A percentile compares a stretch with the other conserved stretches of the same genome.
These are phyloP conservation scores for Campylomormyrus numenius DNA, from an alignment of 2,113 vertebrate species.

Conservation along the genomic window DNA sequence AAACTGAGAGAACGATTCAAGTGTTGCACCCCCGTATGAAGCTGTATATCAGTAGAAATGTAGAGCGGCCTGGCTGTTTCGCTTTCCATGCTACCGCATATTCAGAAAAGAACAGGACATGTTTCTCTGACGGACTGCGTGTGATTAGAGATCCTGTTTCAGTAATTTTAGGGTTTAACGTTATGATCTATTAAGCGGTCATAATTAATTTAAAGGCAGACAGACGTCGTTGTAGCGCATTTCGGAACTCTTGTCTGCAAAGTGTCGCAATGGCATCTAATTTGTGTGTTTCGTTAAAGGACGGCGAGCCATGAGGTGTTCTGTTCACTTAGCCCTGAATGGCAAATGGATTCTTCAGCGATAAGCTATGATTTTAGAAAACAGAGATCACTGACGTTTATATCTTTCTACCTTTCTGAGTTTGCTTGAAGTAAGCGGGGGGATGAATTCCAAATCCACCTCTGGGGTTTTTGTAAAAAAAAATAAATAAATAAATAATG, in stretches of 20 bases:
- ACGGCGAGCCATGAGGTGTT: neutral
- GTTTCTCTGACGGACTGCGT: neutral
- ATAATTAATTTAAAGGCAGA: neutral
- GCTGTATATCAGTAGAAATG: neutral
- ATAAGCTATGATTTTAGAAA: conserved; percentile 12
- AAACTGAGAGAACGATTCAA: neutral
- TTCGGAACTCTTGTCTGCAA: neutral
- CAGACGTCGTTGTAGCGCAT: neutral
- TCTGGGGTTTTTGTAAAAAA: neutral
- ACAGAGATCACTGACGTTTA: neutral
- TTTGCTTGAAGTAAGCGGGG: conserved; percentile 12
- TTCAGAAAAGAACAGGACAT: neutral
- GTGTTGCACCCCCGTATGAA: neutral
- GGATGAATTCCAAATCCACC: neutral
- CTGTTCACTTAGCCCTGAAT: conserved; percentile 4
- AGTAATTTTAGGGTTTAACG: neutral
- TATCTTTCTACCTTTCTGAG: conserved; percentile 2
- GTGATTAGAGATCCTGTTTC: neutral
- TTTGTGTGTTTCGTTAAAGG: neutral
- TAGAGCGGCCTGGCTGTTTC: neutral
- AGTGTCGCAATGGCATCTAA: neutral
- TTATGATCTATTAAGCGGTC: neutral
- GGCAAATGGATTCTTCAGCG: neutral
- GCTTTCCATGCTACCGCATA: neutral
- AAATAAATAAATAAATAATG: neutral